Conservation (phyloP, 1,140 invertebrate species). For the Gonatopus flavifemur region DNA sequence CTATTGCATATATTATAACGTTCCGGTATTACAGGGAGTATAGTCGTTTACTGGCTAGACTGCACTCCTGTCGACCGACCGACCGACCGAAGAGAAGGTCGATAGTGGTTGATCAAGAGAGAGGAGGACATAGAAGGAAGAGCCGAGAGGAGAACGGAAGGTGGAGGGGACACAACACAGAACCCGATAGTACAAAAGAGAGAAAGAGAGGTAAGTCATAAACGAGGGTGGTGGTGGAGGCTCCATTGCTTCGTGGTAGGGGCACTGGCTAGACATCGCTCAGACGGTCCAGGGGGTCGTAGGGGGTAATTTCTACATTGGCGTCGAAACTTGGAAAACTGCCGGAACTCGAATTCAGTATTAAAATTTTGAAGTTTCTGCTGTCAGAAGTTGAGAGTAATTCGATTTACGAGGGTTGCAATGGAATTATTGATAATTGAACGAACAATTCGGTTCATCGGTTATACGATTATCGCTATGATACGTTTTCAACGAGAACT, state of each 20-base stretch:
- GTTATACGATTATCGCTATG: no score
- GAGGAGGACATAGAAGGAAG: conserved; percentile 1
- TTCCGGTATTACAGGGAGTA: conserved; percentile 19
- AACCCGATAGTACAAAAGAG: conserved; percentile 5
- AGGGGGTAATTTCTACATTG: conserved; percentile 43
- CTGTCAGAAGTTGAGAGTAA: no score
- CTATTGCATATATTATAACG: conserved; percentile 21
- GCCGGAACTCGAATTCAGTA: no score
- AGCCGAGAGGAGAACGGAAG: background rate
- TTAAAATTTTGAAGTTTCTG: no score
- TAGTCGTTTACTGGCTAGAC: conserved; percentile 43
- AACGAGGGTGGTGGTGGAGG: conserved; percentile 23
- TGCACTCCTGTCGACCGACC: conserved; percentile 37
- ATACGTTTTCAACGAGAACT: no score
- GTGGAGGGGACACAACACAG: no score
- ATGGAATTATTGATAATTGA: no score
- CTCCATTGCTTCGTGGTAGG: conserved; percentile 36
- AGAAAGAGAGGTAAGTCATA: conserved; percentile 17
- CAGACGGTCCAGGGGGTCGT: conserved; percentile 47
- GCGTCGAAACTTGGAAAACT: conserved; percentile 30
- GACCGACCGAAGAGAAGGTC: conserved; percentile 29
- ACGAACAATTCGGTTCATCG: no score
- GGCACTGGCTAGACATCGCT: conserved; percentile 48
- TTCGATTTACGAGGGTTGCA: no score
- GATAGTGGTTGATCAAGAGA: conserved; percentile 19